A percentile compares a stretch with the other conserved stretches of the same genome.
Evolutionary conservation across 2,888 invertebrate species (phyloP).

Genomic region (Ormia ochracea): DNA sequence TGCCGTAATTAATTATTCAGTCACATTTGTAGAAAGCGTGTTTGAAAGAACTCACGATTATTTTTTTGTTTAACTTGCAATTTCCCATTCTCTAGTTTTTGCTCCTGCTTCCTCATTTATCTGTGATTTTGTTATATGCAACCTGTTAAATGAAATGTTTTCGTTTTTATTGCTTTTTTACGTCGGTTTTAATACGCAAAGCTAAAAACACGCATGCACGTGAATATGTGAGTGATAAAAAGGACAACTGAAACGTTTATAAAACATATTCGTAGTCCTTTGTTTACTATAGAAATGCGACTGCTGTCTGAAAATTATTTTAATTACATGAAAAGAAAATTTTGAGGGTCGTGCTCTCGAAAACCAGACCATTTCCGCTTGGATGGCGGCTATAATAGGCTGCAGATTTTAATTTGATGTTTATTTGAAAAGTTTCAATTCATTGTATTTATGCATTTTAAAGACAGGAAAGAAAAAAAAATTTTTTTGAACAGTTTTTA

Average conservation of each 20-base stretch:
- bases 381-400: no score
- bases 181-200: background rate
- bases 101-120: background rate
- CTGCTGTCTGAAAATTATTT: no score
- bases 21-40: constrained; percentile 28
- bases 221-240: background rate
- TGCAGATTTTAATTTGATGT: no score
- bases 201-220: no score
- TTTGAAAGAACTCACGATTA: background rate
- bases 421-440: no score
- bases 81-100: background rate
- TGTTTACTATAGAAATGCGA: no score
- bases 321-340: no score
- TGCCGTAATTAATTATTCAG: constrained; percentile 25
- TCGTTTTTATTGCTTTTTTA: background rate
- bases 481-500: background rate
- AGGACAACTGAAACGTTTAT: background rate
- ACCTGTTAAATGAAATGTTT: background rate
- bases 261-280: background rate
- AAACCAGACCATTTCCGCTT: no score
- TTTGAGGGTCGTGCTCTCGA: no score
- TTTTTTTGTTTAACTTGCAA: background rate
- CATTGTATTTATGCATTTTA: no score
- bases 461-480: background rate
- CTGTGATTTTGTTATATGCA: background rate